phyloP scores from a whole-genome alignment of 2,113 vertebrate genomes.

The Ptilorrhoa leucosticta region DNA sequence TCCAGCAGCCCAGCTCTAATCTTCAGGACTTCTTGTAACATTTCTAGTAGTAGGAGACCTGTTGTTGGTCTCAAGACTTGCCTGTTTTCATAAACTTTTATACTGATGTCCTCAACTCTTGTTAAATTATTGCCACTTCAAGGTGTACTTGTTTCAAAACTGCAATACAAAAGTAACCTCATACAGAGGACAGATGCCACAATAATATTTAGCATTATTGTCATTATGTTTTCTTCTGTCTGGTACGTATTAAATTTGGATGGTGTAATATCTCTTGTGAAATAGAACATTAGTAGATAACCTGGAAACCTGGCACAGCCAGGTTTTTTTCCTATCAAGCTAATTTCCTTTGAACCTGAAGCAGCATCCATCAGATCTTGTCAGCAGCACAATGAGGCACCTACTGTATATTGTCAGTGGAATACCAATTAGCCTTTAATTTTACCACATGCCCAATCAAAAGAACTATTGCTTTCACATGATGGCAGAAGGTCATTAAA shows the following conservation, averaged over 20 bases:
- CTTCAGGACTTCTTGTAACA: neutral
- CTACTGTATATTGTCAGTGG: slow-evolving; percentile 41
- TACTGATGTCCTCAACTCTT: neutral
- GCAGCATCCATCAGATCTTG: slow-evolving; percentile 49
- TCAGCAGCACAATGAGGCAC: slow-evolving; percentile 35
- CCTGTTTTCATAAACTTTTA: neutral
- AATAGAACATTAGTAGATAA: slow-evolving; percentile 3
- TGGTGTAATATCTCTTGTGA: slow-evolving; percentile 2
- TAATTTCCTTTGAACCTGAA: slow-evolving; percentile 46
- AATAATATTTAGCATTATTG: slow-evolving; percentile 3
- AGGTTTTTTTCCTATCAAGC: neutral
- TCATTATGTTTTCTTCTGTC: neutral
- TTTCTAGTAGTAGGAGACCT: neutral
- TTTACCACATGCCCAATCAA: slow-evolving; percentile 31
- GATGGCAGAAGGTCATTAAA: slow-evolving; percentile 64
- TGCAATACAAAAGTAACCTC: neutral
- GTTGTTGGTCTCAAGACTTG: neutral
- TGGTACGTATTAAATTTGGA: neutral
- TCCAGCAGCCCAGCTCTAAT: neutral
- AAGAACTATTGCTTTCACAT: slow-evolving; percentile 51
- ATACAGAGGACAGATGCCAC: neutral
- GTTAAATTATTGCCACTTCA: neutral
- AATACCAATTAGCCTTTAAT: slow-evolving; percentile 64
- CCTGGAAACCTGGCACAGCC: neutral
- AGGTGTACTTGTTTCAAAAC: neutral